Conservation (phyloP, 2,888 invertebrate species). For the Cacoxenus indagator region DNA sequence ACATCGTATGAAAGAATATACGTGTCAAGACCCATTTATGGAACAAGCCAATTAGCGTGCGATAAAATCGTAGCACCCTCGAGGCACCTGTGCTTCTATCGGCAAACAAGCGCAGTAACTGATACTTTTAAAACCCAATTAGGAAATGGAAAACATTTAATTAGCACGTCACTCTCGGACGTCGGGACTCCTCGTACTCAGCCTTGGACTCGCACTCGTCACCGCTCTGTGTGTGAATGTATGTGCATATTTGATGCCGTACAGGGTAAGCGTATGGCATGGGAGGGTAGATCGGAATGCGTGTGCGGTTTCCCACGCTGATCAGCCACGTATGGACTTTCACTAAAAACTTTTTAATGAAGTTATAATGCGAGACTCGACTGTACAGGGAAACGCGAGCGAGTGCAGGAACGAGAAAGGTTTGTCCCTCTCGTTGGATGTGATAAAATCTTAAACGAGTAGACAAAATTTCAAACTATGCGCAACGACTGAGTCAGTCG, state of each 20-base stretch:
- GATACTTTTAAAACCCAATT: neutral
- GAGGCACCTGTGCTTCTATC: neutral
- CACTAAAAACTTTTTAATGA: slow-evolving; percentile 51
- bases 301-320: slow-evolving; percentile 4
- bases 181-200: too few species aligned
- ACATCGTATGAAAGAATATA: too few species aligned
- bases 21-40: slow-evolving; percentile 3
- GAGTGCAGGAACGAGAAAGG: neutral
- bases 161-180: neutral
- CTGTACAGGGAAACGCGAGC: neutral
- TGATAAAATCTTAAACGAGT: neutral
- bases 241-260: neutral
- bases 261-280: too few species aligned
- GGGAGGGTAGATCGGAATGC: neutral
- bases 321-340: slow-evolving; percentile 27
- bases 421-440: neutral
- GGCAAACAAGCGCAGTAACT: neutral
- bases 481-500: slow-evolving; percentile 39
- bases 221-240: neutral
- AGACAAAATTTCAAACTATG: neutral
- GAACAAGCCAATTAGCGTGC: neutral
- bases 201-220: too few species aligned
- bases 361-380: slow-evolving; percentile 44
- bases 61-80: neutral
- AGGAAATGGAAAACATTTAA: neutral